Evolutionary conservation across 2,797 vertebrate genomes (phyloP), one percentile per base, ranked within the genome.

Genomic region (Sebastes miniatus): DNA sequence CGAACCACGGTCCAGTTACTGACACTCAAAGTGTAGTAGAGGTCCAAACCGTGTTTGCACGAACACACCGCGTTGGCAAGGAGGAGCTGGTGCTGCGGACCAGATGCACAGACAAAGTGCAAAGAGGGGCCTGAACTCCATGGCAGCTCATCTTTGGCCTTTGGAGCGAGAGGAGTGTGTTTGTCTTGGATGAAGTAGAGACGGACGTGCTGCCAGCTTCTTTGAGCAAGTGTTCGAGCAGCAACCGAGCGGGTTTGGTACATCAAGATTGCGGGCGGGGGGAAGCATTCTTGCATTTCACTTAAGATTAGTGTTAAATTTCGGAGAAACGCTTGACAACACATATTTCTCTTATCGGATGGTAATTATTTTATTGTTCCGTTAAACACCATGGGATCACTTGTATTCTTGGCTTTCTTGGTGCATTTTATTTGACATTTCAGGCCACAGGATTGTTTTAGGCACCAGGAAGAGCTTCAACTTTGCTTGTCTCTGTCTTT

Each of bases 101-200:
- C 89, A 92, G 89, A 93, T 90, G 90, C 83, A 87, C 39, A 80
- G 80, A 85, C 69, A 68, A 50, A 80, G 71, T 84, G 81, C 71
- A 84, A 74, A 90, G 79, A 77, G 32, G 80, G 77, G 65, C 72
- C 84, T 77, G 79, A 87, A 81, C 82, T 85, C 83, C 79, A 77
- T 80, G 85, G 91, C 84, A 85, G 84, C 89, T 91, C 88, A 85
- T 90, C 85, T 85, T 90, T 93, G 90, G 86, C 78, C 87, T 87
- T 66, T 87, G 83, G 78, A 89, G 81, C 56, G 36, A 84, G 80
- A 77, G 87, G 81, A 86, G 90, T 80, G 77, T 91, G 91, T 94
- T 95, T 95, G 87, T 94, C 92, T 95, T 95, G 93, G 95, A 94
- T 56, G 56, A 81, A 87, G 79, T 83, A 83, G 72, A 92, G 86